These are phyloP conservation scores for Oxyura jamaicensis DNA, from an alignment of 2,113 vertebrate genomes.

Conservation along the genomic window DNA sequence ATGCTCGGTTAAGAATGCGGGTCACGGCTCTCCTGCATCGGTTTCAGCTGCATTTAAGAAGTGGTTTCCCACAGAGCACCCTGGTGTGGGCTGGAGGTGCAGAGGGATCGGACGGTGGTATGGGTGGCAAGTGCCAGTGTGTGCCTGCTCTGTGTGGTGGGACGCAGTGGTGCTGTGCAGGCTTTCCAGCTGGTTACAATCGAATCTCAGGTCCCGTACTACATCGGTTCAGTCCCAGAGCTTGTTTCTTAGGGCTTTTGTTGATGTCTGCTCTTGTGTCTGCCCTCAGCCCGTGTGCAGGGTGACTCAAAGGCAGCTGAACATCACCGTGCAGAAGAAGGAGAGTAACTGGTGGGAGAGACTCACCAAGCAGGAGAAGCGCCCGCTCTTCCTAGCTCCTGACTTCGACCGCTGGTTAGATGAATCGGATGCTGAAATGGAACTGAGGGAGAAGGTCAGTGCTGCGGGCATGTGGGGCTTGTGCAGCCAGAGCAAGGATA, in stretches of 20 bases:
- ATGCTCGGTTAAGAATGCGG: not conserved
- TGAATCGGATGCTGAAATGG: conserved; percentile 95
- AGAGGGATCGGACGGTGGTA: not conserved
- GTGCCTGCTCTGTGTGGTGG: not conserved
- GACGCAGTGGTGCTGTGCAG: not conserved
- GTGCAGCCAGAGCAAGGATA: not conserved
- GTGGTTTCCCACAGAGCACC: not conserved
- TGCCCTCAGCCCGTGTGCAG: conserved; percentile 79
- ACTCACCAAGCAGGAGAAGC: conserved; percentile 87
- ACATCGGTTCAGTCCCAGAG: not conserved
- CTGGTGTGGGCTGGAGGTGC: accelerated
- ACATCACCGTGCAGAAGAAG: conserved; percentile 87
- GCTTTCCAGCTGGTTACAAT: not conserved
- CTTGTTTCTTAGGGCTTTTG: not conserved
- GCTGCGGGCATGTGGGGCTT: accelerated
- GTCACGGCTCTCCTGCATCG: not conserved
- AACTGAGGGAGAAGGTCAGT: conserved; percentile 89
- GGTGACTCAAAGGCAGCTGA: conserved; percentile 92
- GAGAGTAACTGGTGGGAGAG: conserved; percentile 91
- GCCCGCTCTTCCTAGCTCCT: conserved; percentile 87
- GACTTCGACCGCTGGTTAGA: conserved; percentile 98
- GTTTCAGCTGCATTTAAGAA: not conserved
- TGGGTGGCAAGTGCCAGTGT: not conserved
- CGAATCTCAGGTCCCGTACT: not conserved
- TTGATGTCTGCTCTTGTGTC: not conserved